These are phyloP conservation scores for Hyposoter didymator DNA, from an alignment of 2,888 invertebrate species.

Conservation along the genomic window DNA sequence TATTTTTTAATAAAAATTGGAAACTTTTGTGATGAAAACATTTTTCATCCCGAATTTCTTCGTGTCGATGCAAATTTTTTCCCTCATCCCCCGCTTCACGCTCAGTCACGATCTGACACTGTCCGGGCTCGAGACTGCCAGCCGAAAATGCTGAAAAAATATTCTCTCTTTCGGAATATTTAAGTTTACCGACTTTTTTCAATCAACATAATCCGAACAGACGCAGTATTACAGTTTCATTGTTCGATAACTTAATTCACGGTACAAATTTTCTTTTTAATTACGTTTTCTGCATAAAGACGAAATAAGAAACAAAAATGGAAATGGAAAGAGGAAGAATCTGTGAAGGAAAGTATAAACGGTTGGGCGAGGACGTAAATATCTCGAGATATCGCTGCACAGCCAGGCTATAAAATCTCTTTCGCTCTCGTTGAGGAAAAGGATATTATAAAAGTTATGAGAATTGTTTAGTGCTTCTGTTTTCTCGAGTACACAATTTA, in stretches of 20 bases:
- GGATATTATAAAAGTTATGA: constrained; percentile 75
- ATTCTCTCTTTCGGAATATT: no score
- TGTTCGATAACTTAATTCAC: neutral
- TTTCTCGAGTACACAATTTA: constrained; percentile 77
- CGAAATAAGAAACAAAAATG: neutral
- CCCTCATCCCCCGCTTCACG: no score
- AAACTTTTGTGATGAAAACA: no score
- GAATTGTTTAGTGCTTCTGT: constrained; percentile 76
- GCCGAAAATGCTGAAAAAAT: no score
- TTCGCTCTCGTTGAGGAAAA: constrained; percentile 34
- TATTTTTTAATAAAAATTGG: no score
- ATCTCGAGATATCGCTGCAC: constrained; percentile 26
- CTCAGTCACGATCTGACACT: no score
- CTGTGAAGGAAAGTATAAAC: constrained; percentile 43
- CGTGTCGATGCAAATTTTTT: no score
- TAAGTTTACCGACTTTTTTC: no score
- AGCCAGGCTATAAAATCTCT: constrained; percentile 50
- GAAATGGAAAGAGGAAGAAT: constrained; percentile 22
- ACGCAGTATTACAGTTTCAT: neutral
- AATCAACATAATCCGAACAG: no score
- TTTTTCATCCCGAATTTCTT: no score
- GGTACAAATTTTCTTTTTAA: neutral
- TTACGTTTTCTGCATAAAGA: neutral
- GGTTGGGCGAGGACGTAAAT: constrained; percentile 48
- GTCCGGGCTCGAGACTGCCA: no score